Base-by-base conservation (phyloP, 2,113 vertebrate genomes). In the Microcebus tavaratra region DNA sequence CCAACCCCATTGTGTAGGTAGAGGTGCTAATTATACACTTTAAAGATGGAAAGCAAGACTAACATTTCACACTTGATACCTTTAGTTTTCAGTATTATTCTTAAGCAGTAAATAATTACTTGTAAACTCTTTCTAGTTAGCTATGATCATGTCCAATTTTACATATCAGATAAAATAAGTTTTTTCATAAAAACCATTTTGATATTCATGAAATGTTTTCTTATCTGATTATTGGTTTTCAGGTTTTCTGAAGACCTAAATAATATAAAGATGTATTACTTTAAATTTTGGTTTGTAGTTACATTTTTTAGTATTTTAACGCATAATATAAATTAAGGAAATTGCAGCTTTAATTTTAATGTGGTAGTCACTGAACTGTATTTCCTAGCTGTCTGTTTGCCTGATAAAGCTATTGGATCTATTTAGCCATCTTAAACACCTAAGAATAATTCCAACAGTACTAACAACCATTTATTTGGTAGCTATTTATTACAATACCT, bases 71-170 rank as follows among this genome's bases (percentile, higher is more conserved):
- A 68, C 9, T 67, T 85, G 39, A 45, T 23, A 63, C 8, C 29
- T 89, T 85, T 86, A 90, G 73, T 94, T 72, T 82, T 39, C 78
- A 87, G 12, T 79, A 48, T 29, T 34, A 55, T 89, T 79, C 9
- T 89, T 97, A n/a, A 81, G n/a, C 36, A 59, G 5, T 78, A 92
- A 92, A 65, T 45, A 76, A 63, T 68, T 93, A 78, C n/a, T 92
- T 84, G 7, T 55, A 61, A 89, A 75, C 6, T 0, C 8, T 91
- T 63, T 65, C n/a, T 81, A 92, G 53, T 94, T 92, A 88, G 53
- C 34, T 67, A 36, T 84, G 75, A 65, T 90, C 15, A 2, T 90
- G 91, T 82, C 31, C 27, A 57, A 13, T 85, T 96, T 93, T 92
- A 76, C 15, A 39, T n/a, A 70, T 45, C 45, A 87, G 7, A 11